Base-by-base conservation (phyloP, 2,888 invertebrate species). In the Drosophila lacicola region DNA sequence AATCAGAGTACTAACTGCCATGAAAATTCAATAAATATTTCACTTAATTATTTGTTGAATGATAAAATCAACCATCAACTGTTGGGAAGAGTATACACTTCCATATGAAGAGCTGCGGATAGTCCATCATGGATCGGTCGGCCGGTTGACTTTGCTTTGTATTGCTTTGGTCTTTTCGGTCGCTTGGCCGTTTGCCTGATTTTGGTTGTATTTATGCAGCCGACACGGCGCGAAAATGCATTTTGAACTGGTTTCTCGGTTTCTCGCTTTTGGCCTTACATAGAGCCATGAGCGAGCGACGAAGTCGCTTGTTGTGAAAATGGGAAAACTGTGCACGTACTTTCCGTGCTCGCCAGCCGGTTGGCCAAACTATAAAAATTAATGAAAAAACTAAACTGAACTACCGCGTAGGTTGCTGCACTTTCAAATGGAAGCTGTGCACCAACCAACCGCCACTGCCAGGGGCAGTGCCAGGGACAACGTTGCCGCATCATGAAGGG, bases 181-280 rank as follows among this genome's bases (percentile, higher is more conserved):
- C 9, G 50, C 14, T 44, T 58, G 50, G 67, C 55, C 17, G 34
- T 50, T 64, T 67, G 45, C 9, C 63, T 37, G 64, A 57, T 58
- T 70, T 70, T 51, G 42, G 62, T 46, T 37, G 60, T 50, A 50
- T 64, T 65, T 65, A 68, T 51, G 65, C 51, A 53, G 51, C 4
- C 37, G 37, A 51, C 21, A 45, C 34, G 33, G 45, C 47, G 47
- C 53, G 41, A 65, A 68, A 65, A 41, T 42, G 36, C 46, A 57
- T 57, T 70, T 57, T 57, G 64, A 70, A 70, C 70, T 71, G 70
- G 70, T 70, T 71, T 54, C 41, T 34, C 39, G 46, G 41, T 42
- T 44, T 44, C 42, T 54, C 42, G 39, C 54, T 25, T 42, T 70
- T 42, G 70, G 62, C 54, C 54, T 55, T 45, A 57, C 42, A 53